Conservation (phyloP, 2,888 invertebrate species). For the Lithophane leautieri region DNA sequence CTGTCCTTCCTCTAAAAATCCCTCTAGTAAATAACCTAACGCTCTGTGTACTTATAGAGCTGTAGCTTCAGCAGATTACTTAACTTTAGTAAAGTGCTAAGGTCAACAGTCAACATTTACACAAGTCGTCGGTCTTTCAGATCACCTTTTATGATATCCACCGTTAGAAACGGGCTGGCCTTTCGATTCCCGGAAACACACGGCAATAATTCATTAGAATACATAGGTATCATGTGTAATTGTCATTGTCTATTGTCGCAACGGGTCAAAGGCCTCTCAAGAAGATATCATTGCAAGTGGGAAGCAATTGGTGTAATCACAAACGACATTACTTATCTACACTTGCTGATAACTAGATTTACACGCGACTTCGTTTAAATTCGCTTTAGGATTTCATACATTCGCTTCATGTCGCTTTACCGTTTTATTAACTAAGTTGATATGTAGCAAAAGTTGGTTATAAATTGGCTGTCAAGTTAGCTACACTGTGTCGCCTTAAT, state of each 20-base stretch:
- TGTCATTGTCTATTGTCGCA: slow-evolving; percentile 42
- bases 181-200: slow-evolving; percentile 47
- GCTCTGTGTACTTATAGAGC: slow-evolving; percentile 1
- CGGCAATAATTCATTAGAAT: slow-evolving; percentile 29
- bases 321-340: slow-evolving; percentile 47
- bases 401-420: slow-evolving; percentile 23
- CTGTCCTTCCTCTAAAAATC: neutral
- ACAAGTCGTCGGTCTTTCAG: slow-evolving; percentile 3
- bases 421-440: neutral
- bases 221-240: slow-evolving; percentile 30
- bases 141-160: slow-evolving; percentile 46
- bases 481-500: slow-evolving; percentile 8
- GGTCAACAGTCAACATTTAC: slow-evolving; percentile 35
- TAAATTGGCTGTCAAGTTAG: slow-evolving; percentile 23
- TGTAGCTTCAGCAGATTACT: neutral
- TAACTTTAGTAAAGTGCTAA: slow-evolving; percentile 15
- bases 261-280: slow-evolving; percentile 54
- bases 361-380: slow-evolving; percentile 33
- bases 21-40: neutral
- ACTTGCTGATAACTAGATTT: slow-evolving; percentile 54
- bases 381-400: slow-evolving; percentile 33
- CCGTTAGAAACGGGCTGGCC: slow-evolving; percentile 13
- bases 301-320: slow-evolving; percentile 51
- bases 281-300: slow-evolving; percentile 50
- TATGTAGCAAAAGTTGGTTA: slow-evolving; percentile 8